Conservation (phyloP, 2,888 invertebrate species). For the Belgica antarctica region DNA sequence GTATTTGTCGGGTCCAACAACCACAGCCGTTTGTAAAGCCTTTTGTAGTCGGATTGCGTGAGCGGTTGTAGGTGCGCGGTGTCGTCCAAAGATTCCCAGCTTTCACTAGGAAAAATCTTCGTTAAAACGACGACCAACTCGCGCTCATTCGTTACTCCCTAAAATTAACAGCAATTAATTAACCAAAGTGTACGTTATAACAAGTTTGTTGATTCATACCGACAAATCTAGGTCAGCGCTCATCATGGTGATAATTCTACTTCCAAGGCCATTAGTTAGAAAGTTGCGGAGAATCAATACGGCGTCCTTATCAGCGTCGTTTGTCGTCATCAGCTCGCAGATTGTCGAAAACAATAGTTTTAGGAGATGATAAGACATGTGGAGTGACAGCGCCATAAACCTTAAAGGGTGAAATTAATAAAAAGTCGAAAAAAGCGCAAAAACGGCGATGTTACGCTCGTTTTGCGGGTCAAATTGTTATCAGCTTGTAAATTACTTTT, state of each 20-base stretch:
- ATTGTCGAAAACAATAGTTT: constrained; percentile 12
- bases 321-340: background rate
- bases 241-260: constrained; percentile 51
- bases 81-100: constrained; percentile 49
- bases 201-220: constrained; percentile 47
- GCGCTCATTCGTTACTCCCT: constrained; percentile 53
- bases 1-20: background rate
- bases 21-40: background rate
- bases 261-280: constrained; percentile 52
- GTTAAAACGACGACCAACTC: constrained; percentile 52
- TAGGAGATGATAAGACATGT: constrained; percentile 26
- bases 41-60: background rate
- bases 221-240: constrained; percentile 50
- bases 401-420: background rate
- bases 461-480: background rate
- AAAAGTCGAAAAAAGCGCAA: background rate
- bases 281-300: constrained; percentile 49
- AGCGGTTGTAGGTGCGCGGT: background rate
- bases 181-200: constrained; percentile 30
- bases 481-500: background rate
- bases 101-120: constrained; percentile 53
- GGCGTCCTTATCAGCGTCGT: background rate
- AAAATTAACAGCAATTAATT: constrained; percentile 40
- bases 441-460: background rate
- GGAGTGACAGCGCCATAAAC: background rate